These are phyloP conservation scores for Siphamia tubifer DNA, from an alignment of 2,113 vertebrate species.

Conservation along the genomic window DNA sequence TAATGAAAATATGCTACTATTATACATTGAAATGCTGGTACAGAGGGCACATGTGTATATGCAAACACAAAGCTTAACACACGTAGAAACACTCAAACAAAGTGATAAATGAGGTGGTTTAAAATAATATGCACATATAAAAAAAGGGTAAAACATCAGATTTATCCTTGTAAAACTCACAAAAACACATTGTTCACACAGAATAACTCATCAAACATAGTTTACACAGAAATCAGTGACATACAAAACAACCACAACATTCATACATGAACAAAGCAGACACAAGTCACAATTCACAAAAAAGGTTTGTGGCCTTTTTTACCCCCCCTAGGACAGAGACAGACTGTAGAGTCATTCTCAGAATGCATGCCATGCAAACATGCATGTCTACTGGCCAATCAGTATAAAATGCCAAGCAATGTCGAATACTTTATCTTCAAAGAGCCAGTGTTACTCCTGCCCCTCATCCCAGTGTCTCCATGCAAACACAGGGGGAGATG, in stretches of 20 bases:
- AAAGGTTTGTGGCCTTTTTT: slow-evolving; percentile 59
- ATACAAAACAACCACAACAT: slow-evolving; percentile 62
- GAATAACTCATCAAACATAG: slow-evolving; percentile 16
- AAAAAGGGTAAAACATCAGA: slow-evolving; percentile 3
- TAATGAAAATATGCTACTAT: slow-evolving; percentile 1
- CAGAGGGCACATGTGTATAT: slow-evolving; percentile 26
- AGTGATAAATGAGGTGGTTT: slow-evolving; percentile 17
- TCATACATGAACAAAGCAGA: slow-evolving; percentile 67
- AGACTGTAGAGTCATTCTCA: slow-evolving; percentile 31
- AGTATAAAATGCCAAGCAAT: slow-evolving; percentile 15
- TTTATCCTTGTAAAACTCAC: slow-evolving; percentile 14
- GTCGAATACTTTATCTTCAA: slow-evolving; percentile 49
- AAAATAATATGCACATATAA: slow-evolving; percentile 23
- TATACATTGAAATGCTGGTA: slow-evolving; percentile 11
- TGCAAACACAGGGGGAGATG: slow-evolving; percentile 58
- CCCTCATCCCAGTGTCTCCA: slow-evolving; percentile 47
- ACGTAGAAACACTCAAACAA: slow-evolving; percentile 30
- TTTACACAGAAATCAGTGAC: slow-evolving; percentile 40
- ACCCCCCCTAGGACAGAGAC: slow-evolving; percentile 22
- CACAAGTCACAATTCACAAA: slow-evolving; percentile 54
- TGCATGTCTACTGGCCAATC: slow-evolving; percentile 26
- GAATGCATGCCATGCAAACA: slow-evolving; percentile 64
- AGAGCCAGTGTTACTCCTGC: slow-evolving; percentile 23
- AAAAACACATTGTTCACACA: slow-evolving; percentile 14
- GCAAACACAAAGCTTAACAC: slow-evolving; percentile 21